Percentiles rank a stretch among this genome's conserved stretches.
These are phyloP conservation scores for Anthonomus grandis DNA, from an alignment of 1,140 invertebrate species.

Conservation along the genomic window DNA sequence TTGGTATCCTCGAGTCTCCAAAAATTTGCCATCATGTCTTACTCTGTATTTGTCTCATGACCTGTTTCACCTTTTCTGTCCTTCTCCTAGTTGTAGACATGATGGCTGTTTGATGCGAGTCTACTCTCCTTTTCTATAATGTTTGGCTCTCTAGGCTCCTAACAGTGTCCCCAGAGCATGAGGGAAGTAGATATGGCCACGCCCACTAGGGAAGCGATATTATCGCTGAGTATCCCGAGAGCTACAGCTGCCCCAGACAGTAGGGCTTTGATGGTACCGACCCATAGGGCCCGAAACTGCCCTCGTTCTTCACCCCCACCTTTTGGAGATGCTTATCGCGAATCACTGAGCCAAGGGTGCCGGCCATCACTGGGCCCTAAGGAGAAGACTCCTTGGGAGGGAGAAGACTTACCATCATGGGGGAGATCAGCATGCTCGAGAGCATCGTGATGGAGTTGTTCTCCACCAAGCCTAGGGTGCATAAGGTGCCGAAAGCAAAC, in stretches of 20 bases:
- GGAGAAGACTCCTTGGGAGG: no score
- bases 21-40: no score
- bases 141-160: no score
- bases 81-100: no score
- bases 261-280: slow-evolving; percentile 66
- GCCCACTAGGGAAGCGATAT: slow-evolving; percentile 71
- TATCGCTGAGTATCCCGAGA: slow-evolving; percentile 67
- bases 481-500: slow-evolving; percentile 50
- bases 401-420: slow-evolving; percentile 71
- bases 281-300: slow-evolving; percentile 60
- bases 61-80: no score
- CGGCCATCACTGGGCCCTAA: slow-evolving; percentile 71
- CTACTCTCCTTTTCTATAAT: no score
- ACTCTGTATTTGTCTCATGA: no score
- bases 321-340: slow-evolving; percentile 59
- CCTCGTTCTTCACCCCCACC: slow-evolving; percentile 64
- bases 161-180: no score
- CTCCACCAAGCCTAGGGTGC: slow-evolving; percentile 71
- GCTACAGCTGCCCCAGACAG: slow-evolving; percentile 74
- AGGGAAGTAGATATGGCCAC: slow-evolving; percentile 79
- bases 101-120: no score
- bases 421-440: slow-evolving; percentile 76
- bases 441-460: slow-evolving; percentile 71
- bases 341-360: slow-evolving; percentile 69
- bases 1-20: no score